Base-by-base conservation (phyloP, 1,140 invertebrate species). In the Tetramorium alpestre region DNA sequence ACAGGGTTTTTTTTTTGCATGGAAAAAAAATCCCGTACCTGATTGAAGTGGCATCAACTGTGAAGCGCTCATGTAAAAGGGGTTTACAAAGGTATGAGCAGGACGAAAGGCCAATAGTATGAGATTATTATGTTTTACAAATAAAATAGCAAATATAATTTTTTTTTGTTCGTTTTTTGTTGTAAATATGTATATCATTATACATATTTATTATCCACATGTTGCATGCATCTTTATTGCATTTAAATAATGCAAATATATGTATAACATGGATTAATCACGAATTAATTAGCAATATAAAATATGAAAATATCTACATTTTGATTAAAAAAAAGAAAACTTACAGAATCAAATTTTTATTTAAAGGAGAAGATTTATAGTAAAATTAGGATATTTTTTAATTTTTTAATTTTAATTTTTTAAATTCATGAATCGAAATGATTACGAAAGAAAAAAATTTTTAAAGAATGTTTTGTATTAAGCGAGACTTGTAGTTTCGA, bases 1-100 rank as follows among this genome's bases (percentile, higher is more conserved):
- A 22, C 73, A 25, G 38, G 33, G n/a, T 85, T 33, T 58, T 73
- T 84, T 75, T 82, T 84, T 84, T 75, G 18, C 28, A 51, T 22
- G 2, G 13, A 73, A 75, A 84, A 64, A 78, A 84, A 84, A 25
- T 73, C 41, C 62, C 13, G 11, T 62, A 84, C 41, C 41, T 84
- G 41, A 69, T 47, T 72, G 80, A 72, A 58, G 78, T 67, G 41
- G 54, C 41, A 60, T 73, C 54, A 62, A 41, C 69, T 33, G 51
- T 60, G 22, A 70, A 13, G 4, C 54, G 11, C 54, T 8, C 11
- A 13, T 62, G 54, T 75, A 49, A 49, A 44, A 38, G 22, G 11
- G 5, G n/a, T 73, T 72, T 75, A 60, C 44, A 75, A 18, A 18
- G 18, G 0, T 73, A 60, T n/a, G 3, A n/a, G 2, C 25, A 44